Conservation (phyloP, 2,888 invertebrate genomes). For the Stenolophus ochropezus region DNA sequence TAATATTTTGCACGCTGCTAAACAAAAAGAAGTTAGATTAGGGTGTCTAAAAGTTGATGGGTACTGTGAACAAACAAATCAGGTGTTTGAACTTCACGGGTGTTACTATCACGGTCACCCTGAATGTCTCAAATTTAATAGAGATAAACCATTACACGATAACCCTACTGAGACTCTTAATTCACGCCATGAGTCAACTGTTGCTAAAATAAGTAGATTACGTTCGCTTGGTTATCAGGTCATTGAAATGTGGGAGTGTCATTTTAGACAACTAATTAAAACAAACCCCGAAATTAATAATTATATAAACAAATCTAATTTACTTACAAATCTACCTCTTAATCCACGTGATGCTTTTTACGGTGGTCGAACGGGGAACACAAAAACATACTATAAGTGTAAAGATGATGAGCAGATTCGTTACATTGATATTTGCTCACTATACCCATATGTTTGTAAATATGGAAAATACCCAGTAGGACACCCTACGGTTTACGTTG, state of each 20-base stretch:
- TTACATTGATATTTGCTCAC: too few species aligned
- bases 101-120: slow-evolving; percentile 65
- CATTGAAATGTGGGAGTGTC: slow-evolving; percentile 62
- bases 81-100: slow-evolving; percentile 61
- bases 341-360: slow-evolving; percentile 65
- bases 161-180: slow-evolving; percentile 22
- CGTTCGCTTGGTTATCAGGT: slow-evolving; percentile 52
- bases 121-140: slow-evolving; percentile 12
- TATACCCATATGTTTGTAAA: too few species aligned
- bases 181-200: slow-evolving; percentile 41
- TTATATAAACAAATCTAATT: not conserved
- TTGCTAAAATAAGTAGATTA: slow-evolving; percentile 4
- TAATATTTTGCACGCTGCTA: slow-evolving; percentile 62
- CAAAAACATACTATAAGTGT: slow-evolving; percentile 63
- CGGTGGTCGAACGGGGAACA: slow-evolving; percentile 65
- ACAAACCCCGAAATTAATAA: slow-evolving; percentile 3
- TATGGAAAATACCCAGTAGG: too few species aligned
- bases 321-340: slow-evolving; percentile 50
- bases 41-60: slow-evolving; percentile 52
- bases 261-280: slow-evolving; percentile 42
- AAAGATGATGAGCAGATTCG: slow-evolving; percentile 63
- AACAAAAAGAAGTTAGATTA: slow-evolving; percentile 60
- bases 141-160: slow-evolving; percentile 43
- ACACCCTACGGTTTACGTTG: slow-evolving; percentile 65
- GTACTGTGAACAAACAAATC: slow-evolving; percentile 22